phyloP scores from a whole-genome alignment of 2,797 vertebrate species.

The Falco berigora region DNA sequence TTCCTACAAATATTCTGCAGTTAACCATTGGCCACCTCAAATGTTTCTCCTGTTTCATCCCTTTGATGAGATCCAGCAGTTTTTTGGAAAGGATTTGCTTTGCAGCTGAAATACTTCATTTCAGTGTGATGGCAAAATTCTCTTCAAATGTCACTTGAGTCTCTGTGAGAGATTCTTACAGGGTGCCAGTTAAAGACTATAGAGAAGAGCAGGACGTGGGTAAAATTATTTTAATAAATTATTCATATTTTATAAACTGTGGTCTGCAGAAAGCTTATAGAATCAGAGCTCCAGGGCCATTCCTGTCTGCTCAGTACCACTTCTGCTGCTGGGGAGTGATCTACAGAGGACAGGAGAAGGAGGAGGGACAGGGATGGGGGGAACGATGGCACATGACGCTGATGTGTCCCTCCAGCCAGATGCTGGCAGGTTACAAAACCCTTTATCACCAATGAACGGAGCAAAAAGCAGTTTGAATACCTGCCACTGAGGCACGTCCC shows the following conservation, averaged over 20 bases:
- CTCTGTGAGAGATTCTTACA: background rate
- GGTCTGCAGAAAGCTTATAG: background rate
- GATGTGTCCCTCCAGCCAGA: background rate
- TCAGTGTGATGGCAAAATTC: background rate
- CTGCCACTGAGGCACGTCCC: too few species aligned
- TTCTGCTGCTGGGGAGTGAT: background rate
- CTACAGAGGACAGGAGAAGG: background rate
- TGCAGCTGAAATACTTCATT: background rate
- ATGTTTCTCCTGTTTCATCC: background rate
- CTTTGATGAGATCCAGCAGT: background rate
- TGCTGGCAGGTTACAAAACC: background rate
- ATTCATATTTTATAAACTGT: background rate
- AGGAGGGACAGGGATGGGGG: background rate
- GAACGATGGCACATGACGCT: accelerated
- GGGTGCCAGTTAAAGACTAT: background rate
- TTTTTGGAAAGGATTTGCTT: background rate
- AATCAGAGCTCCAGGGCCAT: background rate
- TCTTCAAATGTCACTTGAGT: background rate
- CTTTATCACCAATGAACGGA: background rate
- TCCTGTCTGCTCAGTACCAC: background rate
- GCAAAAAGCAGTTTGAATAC: background rate
- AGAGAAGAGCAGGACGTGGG: background rate
- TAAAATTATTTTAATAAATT: background rate
- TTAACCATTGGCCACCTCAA: background rate
- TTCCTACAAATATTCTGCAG: background rate